Conservation (phyloP, 2,113 vertebrate genomes). For the Coturnix japonica region DNA sequence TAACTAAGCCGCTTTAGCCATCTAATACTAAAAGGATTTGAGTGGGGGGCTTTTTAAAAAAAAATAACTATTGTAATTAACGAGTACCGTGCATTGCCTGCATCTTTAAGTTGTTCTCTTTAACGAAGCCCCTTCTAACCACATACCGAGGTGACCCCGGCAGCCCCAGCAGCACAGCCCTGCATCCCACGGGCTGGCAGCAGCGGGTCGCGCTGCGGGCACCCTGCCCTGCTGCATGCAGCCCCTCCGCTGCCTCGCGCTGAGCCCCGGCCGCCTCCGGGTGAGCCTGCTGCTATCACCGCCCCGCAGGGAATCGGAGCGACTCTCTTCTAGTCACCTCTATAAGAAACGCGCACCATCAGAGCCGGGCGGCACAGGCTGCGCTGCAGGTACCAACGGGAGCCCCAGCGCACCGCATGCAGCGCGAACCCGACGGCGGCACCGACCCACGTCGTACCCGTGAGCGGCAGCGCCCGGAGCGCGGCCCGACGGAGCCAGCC, state of each 20-base stretch:
- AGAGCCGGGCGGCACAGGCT: neutral
- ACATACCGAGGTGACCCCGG: neutral
- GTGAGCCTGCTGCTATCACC: neutral
- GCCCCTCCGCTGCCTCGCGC: neutral
- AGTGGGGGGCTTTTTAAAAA: too few relatives aligned
- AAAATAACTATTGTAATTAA: neutral
- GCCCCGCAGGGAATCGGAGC: neutral
- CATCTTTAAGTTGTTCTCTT: slow-evolving; percentile 9
- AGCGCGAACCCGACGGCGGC: too few relatives aligned
- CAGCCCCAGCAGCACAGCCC: too few relatives aligned
- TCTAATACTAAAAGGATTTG: slow-evolving; percentile 36
- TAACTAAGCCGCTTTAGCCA: neutral
- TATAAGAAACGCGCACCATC: neutral
- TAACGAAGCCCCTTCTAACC: neutral
- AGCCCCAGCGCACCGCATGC: too few relatives aligned
- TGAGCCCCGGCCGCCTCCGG: neutral
- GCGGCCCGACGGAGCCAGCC: slow-evolving; percentile 53
- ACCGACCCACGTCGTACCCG: too few relatives aligned
- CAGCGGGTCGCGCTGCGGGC: neutral
- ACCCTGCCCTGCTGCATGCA: neutral
- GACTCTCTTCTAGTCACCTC: neutral
- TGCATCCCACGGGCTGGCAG: too few relatives aligned
- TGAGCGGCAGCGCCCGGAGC: slow-evolving; percentile 7
- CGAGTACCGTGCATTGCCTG: neutral
- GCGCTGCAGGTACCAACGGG: too few relatives aligned